Conservation (phyloP, 2,113 vertebrate species). For the Ciconia boyciana region DNA sequence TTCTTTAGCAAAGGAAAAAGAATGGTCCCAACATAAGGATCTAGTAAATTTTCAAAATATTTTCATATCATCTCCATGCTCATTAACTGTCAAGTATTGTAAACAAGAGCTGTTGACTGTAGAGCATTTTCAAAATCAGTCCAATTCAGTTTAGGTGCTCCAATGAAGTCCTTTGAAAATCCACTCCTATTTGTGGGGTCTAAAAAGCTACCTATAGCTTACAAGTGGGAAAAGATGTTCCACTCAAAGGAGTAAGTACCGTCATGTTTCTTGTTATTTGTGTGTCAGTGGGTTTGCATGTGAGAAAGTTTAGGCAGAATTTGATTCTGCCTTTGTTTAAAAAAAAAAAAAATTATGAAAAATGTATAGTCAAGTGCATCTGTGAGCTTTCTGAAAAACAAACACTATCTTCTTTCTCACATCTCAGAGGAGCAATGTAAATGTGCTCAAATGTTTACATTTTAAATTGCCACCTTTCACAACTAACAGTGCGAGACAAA, state of each 20-base stretch:
- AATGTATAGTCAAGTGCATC: not conserved
- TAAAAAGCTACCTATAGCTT: rapidly evolving
- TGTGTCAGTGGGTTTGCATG: not conserved
- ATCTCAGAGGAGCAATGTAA: not conserved
- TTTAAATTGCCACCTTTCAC: not conserved
- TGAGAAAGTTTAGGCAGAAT: not conserved
- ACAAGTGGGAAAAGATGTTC: not conserved
- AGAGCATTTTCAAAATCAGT: not conserved
- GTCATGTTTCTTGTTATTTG: not conserved
- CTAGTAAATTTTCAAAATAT: not conserved
- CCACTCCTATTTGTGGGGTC: too few species aligned
- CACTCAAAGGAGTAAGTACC: not conserved
- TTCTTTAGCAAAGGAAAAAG: not conserved
- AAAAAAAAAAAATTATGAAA: not conserved
- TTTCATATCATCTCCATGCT: not conserved
- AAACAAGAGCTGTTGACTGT: not conserved
- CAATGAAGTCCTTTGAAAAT: not conserved
- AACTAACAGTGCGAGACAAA: not conserved
- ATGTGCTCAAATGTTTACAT: not conserved
- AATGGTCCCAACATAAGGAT: not conserved
- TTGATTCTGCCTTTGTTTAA: not conserved
- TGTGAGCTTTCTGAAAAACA: not conserved
- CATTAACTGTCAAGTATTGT: not conserved
- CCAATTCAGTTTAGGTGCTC: not conserved
- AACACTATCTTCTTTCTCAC: not conserved